Conservation (phyloP, 2,888 invertebrate species). For the Protonemura montana region DNA sequence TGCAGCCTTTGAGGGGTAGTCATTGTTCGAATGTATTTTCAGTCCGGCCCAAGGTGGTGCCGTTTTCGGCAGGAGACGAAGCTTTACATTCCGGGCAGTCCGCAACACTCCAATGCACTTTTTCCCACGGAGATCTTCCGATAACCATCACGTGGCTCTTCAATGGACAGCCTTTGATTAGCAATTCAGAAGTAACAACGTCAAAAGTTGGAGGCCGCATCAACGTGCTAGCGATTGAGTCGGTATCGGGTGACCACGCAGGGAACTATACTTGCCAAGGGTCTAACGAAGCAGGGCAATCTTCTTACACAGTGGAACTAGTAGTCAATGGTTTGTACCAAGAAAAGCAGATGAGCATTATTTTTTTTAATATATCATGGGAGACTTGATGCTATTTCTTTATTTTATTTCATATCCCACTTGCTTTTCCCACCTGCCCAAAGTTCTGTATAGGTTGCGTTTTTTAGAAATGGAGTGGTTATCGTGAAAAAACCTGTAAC, state of each 20-base stretch:
- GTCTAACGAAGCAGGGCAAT: slow-evolving; percentile 63
- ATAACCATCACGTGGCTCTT: slow-evolving; percentile 65
- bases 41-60: slow-evolving; percentile 65
- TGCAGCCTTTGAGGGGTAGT: neutral
- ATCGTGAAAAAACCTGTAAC: no score
- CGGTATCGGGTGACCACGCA: slow-evolving; percentile 63
- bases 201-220: slow-evolving; percentile 61
- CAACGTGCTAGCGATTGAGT: slow-evolving; percentile 66
- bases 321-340: slow-evolving; percentile 64
- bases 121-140: slow-evolving; percentile 58
- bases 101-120: slow-evolving; percentile 54
- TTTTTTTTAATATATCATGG: neutral
- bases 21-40: slow-evolving; percentile 24
- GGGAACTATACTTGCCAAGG: slow-evolving; percentile 68
- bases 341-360: slow-evolving; percentile 40
- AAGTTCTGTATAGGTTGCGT: slow-evolving; percentile 7
- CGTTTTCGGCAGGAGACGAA: slow-evolving; percentile 66
- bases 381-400: slow-evolving; percentile 42
- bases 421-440: slow-evolving; percentile 27
- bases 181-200: slow-evolving; percentile 50
- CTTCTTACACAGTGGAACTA: slow-evolving; percentile 61
- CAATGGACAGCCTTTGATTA: slow-evolving; percentile 64
- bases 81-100: slow-evolving; percentile 67
- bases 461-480: no score
- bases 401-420: slow-evolving; percentile 43